These are phyloP conservation scores for Dorcus parallelipipedus DNA, from an alignment of 2,888 invertebrate species.

Conservation along the genomic window DNA sequence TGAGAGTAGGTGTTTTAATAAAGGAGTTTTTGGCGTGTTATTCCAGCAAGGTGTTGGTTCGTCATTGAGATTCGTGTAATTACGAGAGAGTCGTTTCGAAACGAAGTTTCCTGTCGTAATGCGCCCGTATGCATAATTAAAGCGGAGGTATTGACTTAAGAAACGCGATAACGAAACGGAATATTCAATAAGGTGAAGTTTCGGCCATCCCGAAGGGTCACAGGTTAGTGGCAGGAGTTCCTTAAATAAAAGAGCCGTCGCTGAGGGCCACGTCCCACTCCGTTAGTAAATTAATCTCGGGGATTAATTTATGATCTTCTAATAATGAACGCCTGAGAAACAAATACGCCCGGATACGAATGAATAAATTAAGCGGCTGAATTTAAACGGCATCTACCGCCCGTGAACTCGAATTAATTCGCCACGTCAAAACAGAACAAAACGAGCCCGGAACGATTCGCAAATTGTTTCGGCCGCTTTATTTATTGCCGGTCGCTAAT, in stretches of 20 bases:
- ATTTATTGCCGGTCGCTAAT: constrained; percentile 37
- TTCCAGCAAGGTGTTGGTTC: no score
- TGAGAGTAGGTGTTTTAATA: no score
- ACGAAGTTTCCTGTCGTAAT: no score
- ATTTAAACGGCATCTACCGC: constrained; percentile 30
- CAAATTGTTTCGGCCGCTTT: constrained; percentile 34
- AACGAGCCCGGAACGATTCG: constrained; percentile 35
- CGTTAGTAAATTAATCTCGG: constrained; percentile 38
- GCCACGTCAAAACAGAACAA: constrained; percentile 37
- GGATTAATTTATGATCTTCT: constrained; percentile 43
- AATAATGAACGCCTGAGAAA: constrained; percentile 40
- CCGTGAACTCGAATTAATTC: constrained; percentile 38
- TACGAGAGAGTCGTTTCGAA: no score
- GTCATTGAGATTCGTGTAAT: no score
- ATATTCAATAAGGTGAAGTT: no score
- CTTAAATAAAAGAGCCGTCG: not conserved
- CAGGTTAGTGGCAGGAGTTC: not conserved
- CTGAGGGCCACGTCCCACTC: constrained; percentile 15
- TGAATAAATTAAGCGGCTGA: constrained; percentile 40
- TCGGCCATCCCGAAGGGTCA: not conserved
- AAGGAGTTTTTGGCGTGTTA: no score
- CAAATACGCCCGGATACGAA: constrained; percentile 37
- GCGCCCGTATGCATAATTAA: no score
- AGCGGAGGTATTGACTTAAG: no score
- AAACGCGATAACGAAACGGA: no score